These are phyloP conservation scores for Mormyrus proboscirostris DNA, from an alignment of 2,797 vertebrate genomes.

Conservation along the genomic window DNA sequence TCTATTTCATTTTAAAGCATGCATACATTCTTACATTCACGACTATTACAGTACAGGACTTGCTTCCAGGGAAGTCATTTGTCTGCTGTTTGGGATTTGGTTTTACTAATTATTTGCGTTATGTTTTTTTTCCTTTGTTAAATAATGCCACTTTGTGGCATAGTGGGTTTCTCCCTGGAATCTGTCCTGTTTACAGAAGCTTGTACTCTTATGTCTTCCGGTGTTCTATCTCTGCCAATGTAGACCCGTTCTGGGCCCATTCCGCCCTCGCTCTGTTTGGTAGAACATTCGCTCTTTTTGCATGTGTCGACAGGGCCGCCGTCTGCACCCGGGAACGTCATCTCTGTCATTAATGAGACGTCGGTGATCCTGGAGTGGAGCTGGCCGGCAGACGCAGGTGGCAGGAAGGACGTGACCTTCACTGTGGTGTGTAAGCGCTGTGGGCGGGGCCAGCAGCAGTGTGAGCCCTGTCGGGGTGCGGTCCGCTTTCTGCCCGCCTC, in stretches of 20 bases:
- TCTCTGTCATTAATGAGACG: slow-evolving; percentile 97
- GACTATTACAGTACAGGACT: neutral
- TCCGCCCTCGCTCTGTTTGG: neutral
- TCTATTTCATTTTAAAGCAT: neutral
- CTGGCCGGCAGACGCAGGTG: slow-evolving; percentile 88
- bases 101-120: neutral
- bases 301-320: slow-evolving; percentile 71
- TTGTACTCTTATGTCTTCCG: neutral
- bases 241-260: neutral
- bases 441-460: slow-evolving; percentile 54
- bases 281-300: neutral
- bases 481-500: slow-evolving; percentile 86
- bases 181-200: neutral
- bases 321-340: slow-evolving; percentile 86
- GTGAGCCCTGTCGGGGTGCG: slow-evolving; percentile 78
- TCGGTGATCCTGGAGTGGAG: slow-evolving; percentile 97
- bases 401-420: slow-evolving; percentile 85
- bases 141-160: neutral
- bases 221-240: neutral
- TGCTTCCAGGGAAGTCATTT: neutral
- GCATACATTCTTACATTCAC: neutral
- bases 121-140: neutral
- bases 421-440: slow-evolving; percentile 90
- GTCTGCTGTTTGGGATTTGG: neutral
- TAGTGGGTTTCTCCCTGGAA: neutral